phyloP scores from a whole-genome alignment of 2,797 vertebrate genomes.

The Choloepus didactylus region DNA sequence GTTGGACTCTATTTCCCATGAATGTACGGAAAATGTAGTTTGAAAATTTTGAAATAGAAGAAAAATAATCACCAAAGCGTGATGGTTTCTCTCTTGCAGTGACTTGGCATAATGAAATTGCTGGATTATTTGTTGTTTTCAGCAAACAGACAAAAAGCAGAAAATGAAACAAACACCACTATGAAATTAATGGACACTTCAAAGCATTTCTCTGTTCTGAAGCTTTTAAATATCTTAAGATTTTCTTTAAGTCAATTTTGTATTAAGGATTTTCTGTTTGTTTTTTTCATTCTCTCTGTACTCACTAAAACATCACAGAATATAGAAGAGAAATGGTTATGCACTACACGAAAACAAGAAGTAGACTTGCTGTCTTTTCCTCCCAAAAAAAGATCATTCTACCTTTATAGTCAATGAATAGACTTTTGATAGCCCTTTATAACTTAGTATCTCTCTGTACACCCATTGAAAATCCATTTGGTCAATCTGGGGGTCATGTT shows the following conservation, averaged over 20 bases:
- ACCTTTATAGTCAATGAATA: slow-evolving; percentile 68
- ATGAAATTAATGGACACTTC: accelerated
- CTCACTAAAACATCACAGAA: background rate
- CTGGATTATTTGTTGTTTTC: background rate
- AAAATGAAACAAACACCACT: background rate
- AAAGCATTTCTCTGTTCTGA: background rate
- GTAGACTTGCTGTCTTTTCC: slow-evolving; percentile 64
- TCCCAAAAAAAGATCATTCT: slow-evolving; percentile 41
- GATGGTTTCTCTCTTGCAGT: background rate
- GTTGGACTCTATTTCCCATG: background rate
- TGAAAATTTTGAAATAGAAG: background rate
- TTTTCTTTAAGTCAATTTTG: background rate
- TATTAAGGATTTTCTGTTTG: slow-evolving; percentile 39
- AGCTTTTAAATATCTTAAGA: slow-evolving; percentile 47
- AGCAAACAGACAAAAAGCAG: background rate
- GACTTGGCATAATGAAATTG: background rate
- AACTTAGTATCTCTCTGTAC: slow-evolving; percentile 65
- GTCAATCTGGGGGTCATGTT: background rate
- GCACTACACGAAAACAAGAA: slow-evolving; percentile 58
- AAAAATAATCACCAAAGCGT: background rate
- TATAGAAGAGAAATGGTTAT: slow-evolving; percentile 23
- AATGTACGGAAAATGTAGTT: background rate
- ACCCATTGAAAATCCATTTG: slow-evolving; percentile 61
- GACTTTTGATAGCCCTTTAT: slow-evolving; percentile 66
- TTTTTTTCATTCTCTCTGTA: slow-evolving; percentile 45